Conservation (phyloP, 2,113 vertebrate genomes). For the Todiramphus chloris region DNA sequence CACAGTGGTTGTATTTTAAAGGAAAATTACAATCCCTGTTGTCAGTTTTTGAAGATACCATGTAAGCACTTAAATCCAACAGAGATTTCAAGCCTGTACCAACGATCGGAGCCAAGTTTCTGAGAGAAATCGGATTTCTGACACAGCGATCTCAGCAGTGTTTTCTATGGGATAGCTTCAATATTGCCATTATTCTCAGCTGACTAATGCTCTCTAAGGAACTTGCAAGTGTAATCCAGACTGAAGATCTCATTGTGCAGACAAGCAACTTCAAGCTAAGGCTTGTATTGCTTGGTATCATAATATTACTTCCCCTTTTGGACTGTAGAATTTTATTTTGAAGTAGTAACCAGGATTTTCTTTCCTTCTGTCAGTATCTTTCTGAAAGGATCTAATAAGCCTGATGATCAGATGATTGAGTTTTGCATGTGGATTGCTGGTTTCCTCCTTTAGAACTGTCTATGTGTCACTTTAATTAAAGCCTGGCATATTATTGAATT, state of each 20-base stretch:
- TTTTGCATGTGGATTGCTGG: not conserved
- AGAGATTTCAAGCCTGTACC: not conserved
- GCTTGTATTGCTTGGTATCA: not conserved
- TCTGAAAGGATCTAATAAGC: constrained; percentile 35
- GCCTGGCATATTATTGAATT: constrained; percentile 5
- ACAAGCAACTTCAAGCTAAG: not conserved
- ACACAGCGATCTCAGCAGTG: not conserved
- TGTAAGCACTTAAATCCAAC: not conserved
- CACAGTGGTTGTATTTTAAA: not conserved
- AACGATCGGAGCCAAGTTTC: not conserved
- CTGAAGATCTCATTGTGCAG: not conserved
- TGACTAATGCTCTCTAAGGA: not conserved
- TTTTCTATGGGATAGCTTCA: not conserved
- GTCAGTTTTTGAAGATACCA: not conserved
- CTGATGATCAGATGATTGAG: not conserved
- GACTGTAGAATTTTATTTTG: not conserved
- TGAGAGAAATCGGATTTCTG: not conserved
- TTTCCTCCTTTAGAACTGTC: constrained; percentile 9
- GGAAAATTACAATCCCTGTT: not conserved
- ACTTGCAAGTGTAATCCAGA: not conserved
- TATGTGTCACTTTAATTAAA: constrained; percentile 20
- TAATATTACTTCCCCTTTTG: not conserved
- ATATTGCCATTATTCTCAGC: not conserved
- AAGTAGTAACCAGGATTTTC: not conserved
- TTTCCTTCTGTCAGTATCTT: not conserved